Evolutionary conservation across 2,797 vertebrate genomes (phyloP).

Genomic region (Knipowitschia caucasica): DNA sequence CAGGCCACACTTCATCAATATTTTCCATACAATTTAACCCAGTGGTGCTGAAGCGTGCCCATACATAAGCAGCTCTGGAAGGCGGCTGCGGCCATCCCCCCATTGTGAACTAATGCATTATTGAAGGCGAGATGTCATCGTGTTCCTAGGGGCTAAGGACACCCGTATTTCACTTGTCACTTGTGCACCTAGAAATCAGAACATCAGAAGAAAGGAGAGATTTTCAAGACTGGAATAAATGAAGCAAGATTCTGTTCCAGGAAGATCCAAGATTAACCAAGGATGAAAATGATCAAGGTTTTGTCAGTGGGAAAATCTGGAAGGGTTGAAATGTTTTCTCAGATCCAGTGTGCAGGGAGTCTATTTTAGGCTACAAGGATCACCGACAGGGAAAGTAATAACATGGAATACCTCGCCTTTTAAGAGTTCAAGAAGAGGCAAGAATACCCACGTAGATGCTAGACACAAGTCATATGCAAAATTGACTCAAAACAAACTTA

Average conservation of each 20-base stretch:
- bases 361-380: too few relatives aligned
- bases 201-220: constrained; percentile 25
- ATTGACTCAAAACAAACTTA: too few relatives aligned
- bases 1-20: constrained; percentile 71
- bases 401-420: background rate
- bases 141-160: constrained; percentile 29
- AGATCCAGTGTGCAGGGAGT: constrained; percentile 12
- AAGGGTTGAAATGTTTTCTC: constrained; percentile 32
- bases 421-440: too few relatives aligned
- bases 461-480: too few relatives aligned
- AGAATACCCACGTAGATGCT: too few relatives aligned
- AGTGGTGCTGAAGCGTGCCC: constrained; percentile 39
- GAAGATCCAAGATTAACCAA: constrained; percentile 25
- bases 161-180: constrained; percentile 24
- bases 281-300: constrained; percentile 2
- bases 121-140: constrained; percentile 39
- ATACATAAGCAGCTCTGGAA: constrained; percentile 55
- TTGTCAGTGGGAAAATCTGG: constrained; percentile 19
- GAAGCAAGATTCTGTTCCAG: constrained; percentile 17
- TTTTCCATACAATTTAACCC: constrained; percentile 75
- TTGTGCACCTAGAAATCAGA: constrained; percentile 26
- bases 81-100: constrained; percentile 33
- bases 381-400: background rate
- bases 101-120: constrained; percentile 44
- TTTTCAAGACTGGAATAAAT: constrained; percentile 34